A percentile compares a stretch with the other conserved stretches of the same genome.
Conservation (phyloP, 2,113 vertebrate species). For the Hemiscyllium ocellatum region DNA sequence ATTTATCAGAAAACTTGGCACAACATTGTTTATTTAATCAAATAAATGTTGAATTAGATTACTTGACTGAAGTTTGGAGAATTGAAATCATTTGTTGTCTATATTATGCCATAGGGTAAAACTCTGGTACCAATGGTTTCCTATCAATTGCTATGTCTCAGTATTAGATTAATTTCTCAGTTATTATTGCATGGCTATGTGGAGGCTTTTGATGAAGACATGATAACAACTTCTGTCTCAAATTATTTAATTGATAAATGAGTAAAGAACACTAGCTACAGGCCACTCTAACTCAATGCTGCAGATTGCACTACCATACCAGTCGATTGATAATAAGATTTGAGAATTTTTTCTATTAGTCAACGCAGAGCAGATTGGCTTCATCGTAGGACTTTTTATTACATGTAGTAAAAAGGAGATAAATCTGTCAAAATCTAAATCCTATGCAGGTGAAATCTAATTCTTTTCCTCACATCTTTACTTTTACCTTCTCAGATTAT, state of each 20-base stretch:
- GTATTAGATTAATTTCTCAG: neutral
- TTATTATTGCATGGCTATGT: neutral
- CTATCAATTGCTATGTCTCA: neutral
- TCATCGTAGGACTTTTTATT: neutral
- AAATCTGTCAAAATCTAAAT: neutral
- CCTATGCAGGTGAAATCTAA: neutral
- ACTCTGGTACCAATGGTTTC: neutral
- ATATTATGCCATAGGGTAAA: conserved; percentile 5
- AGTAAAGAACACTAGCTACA: conserved; percentile 2
- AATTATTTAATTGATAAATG: conserved; percentile 10
- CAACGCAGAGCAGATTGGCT: neutral
- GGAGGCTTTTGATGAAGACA: conserved; percentile 2
- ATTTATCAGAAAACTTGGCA: neutral
- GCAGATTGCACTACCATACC: neutral
- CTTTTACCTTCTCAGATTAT: neutral
- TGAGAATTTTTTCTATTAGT: conserved; percentile 6
- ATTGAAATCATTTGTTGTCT: neutral
- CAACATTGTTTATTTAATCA: neutral
- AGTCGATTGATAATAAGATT: neutral
- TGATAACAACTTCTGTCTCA: neutral
- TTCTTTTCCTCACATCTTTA: neutral
- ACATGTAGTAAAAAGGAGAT: neutral
- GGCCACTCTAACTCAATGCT: neutral
- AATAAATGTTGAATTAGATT: conserved; percentile 1
- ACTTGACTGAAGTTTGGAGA: conserved; percentile 7